Percentiles rank a stretch among this genome's conserved stretches.
Evolutionary conservation across 2,113 vertebrate genomes (phyloP).

Genomic region (Malaclemys terrapin): DNA sequence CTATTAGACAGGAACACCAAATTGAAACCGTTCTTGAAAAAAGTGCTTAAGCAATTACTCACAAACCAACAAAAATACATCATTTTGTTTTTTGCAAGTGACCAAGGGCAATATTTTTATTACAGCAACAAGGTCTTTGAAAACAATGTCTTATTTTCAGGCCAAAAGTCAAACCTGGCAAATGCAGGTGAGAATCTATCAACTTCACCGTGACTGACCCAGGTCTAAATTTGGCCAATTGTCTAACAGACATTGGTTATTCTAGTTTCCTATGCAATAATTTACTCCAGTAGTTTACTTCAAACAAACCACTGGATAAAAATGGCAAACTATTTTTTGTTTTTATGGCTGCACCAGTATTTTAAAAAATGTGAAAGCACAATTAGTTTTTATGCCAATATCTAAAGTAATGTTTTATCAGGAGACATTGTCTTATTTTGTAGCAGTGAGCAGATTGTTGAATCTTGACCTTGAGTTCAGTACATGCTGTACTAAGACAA

Average conservation of each 20-base stretch:
- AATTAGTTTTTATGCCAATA: neutral
- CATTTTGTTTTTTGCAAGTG: neutral
- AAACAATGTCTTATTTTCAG: fast-evolving
- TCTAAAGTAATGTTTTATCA: neutral
- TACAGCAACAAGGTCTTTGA: neutral
- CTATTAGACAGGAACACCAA: neutral
- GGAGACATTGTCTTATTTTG: neutral
- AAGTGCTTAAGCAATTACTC: neutral
- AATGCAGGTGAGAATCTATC: neutral
- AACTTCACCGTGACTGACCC: fast-evolving
- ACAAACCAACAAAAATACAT: neutral
- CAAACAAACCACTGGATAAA: neutral
- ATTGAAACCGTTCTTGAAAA: neutral
- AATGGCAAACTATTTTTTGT: neutral
- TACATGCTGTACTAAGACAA: neutral
- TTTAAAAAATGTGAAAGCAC: neutral
- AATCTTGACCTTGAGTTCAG: neutral
- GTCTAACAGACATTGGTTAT: neutral
- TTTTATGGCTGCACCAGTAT: neutral
- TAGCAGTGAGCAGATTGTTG: neutral
- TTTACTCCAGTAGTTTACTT: neutral
- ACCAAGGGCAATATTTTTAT: neutral
- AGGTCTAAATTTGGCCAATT: neutral
- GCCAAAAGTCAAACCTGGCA: neutral
- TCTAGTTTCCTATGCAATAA: neutral